Base-by-base conservation (phyloP, 2,888 invertebrate genomes). In the Danaus chrysippus region DNA sequence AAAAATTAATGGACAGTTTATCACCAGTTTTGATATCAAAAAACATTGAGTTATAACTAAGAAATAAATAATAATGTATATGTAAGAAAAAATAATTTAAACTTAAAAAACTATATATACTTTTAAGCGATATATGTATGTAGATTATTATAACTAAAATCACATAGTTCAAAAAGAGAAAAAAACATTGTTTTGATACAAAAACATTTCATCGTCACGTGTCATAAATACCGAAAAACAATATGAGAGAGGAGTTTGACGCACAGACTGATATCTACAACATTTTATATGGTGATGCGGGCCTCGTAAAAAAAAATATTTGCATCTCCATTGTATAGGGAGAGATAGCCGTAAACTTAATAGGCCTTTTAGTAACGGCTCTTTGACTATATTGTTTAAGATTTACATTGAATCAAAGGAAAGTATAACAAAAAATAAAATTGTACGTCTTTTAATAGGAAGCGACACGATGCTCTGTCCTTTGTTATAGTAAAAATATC, bases 221-320 rank as follows among this genome's bases (percentile, higher is more conserved):
- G 46, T 17, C 17, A 49, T 49, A 49, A 49, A 49, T 17, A 49
- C 49, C 10, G 49, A 49, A 17, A 49, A 49, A 49, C 49, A 49
- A 49, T 49, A 49, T 17, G 34, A 59, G 59, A 59, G 62, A 56
- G 44, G 62, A 62, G 34, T 59, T 56, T 65, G 59, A 49, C 17
- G 17, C 10, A 49, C 13, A 13, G 17, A 49, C 54, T 61, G 58
- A 46, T 58, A 57, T 58, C 59, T 65, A 10, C 56, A 56, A 62
- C 64, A 64, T 63, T 66, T 64, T 64, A 64, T 60, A 68, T 69
- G 68, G 62, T 65, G 68, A 67, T 70, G 61, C 59, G 63, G 61
- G 34, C 61, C 56, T 49, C 63, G 63, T 68, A 68, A 68, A 67
- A 67, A 64, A 62, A 68, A 64, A 63, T 68, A 69, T 70, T 69